These are phyloP conservation scores for Bathynomus jamesi DNA, from an alignment of 1,140 invertebrate genomes.

Conservation along the genomic window DNA sequence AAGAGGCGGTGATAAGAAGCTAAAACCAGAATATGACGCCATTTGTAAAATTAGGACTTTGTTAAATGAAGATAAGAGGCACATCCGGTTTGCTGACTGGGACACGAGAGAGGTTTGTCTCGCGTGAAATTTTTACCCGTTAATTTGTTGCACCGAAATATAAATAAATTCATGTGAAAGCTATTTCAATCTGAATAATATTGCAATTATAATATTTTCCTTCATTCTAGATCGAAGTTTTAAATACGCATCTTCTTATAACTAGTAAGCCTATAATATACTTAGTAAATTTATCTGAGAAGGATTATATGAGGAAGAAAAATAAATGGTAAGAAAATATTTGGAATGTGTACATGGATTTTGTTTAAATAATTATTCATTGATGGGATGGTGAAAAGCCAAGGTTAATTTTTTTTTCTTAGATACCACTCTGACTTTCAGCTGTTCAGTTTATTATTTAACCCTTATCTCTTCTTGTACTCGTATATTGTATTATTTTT, in stretches of 20 bases:
- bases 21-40: constrained; percentile 42
- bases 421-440: too few relatives aligned
- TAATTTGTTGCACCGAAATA: neutral
- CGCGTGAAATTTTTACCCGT: constrained; percentile 5
- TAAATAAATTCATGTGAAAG: neutral
- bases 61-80: constrained; percentile 82
- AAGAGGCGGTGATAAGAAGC: constrained; percentile 60
- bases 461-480: too few relatives aligned
- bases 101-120: constrained; percentile 78
- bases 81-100: constrained; percentile 88
- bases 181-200: constrained; percentile 7
- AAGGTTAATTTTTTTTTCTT: too few relatives aligned
- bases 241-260: constrained; percentile 94
- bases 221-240: constrained; percentile 76
- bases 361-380: too few relatives aligned
- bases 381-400: too few relatives aligned
- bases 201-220: constrained; percentile 37
- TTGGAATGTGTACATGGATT: too few relatives aligned
- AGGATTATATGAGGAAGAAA: constrained; percentile 97
- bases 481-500: too few relatives aligned
- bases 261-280: constrained; percentile 99
- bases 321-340: constrained; percentile 67
- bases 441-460: too few relatives aligned
- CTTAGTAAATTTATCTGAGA: constrained; percentile 93
- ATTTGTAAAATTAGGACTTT: constrained; percentile 77